Evolutionary conservation across 2,113 vertebrate species (phyloP).

Genomic region (Gracilinanus agilis): DNA sequence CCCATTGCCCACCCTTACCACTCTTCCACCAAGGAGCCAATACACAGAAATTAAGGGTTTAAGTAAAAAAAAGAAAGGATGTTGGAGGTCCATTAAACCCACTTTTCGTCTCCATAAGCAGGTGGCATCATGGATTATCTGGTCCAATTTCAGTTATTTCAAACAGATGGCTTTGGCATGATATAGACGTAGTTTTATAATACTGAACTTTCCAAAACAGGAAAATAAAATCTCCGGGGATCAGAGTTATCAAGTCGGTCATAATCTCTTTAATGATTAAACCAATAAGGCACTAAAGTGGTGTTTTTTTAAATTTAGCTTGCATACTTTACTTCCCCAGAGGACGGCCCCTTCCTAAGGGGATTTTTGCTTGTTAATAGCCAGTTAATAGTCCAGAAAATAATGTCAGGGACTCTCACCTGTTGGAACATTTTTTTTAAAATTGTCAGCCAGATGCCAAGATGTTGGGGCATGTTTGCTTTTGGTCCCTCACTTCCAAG

Average conservation of each 20-base stretch:
- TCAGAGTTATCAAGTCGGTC: neutral
- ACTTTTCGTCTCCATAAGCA: neutral
- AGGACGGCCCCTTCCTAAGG: neutral
- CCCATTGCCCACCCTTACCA: too few species aligned
- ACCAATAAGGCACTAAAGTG: neutral
- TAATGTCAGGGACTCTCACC: neutral
- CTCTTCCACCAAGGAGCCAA: too few species aligned
- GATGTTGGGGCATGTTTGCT: neutral
- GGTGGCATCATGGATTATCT: neutral
- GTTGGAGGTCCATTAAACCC: neutral
- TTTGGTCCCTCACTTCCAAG: neutral
- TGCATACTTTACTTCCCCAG: neutral
- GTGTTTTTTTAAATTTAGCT: neutral
- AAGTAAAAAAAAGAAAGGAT: too few species aligned
- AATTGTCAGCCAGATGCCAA: neutral
- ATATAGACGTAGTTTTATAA: neutral
- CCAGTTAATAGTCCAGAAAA: neutral
- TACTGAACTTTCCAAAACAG: neutral
- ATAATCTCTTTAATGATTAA: neutral
- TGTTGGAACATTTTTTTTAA: neutral
- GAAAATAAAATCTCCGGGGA: neutral
- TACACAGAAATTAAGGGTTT: too few species aligned
- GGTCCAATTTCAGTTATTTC: neutral
- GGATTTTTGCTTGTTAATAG: neutral
- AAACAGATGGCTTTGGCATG: neutral